A percentile compares a stretch with the other conserved stretches of the same genome.
These are phyloP conservation scores for Lucilia sericata DNA, from an alignment of 1,140 invertebrate species.

Conservation along the genomic window DNA sequence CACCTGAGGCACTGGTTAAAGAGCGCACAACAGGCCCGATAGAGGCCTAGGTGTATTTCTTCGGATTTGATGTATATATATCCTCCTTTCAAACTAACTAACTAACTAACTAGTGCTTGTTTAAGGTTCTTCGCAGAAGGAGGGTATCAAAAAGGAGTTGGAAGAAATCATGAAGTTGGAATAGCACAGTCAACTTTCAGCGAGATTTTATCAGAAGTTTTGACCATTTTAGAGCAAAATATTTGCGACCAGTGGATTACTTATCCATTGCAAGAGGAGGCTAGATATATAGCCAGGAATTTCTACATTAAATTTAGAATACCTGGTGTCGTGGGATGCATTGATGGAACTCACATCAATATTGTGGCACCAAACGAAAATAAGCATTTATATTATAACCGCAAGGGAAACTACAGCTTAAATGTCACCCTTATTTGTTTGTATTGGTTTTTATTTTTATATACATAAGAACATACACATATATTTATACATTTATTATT, in stretches of 20 bases:
- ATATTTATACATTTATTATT: too few relatives aligned
- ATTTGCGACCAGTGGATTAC: neutral
- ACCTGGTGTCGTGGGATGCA: conserved; percentile 22
- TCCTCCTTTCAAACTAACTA: too few relatives aligned
- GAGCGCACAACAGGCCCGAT: too few relatives aligned
- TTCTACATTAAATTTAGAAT: conserved; percentile 28
- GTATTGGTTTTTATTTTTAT: too few relatives aligned
- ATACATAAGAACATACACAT: too few relatives aligned
- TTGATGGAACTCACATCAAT: conserved; percentile 40
- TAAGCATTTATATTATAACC: conserved; percentile 40
- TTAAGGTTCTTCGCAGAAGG: conserved; percentile 37
- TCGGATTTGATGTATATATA: too few relatives aligned
- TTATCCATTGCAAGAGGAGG: neutral
- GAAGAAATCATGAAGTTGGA: conserved; percentile 38
- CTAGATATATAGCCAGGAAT: too few relatives aligned
- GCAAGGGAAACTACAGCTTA: conserved; percentile 42
- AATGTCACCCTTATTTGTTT: conserved; percentile 31
- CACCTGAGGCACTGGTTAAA: too few relatives aligned
- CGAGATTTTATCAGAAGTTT: conserved; percentile 22
- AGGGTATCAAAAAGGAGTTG: conserved; percentile 42
- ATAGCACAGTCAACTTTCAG: conserved; percentile 2
- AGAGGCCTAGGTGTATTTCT: too few relatives aligned
- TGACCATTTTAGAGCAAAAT: too few relatives aligned
- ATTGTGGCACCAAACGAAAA: conserved; percentile 40
- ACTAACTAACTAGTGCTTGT: too few relatives aligned